Base-by-base conservation (phyloP, 1,140 invertebrate species). In the Drosophila sucinea region DNA sequence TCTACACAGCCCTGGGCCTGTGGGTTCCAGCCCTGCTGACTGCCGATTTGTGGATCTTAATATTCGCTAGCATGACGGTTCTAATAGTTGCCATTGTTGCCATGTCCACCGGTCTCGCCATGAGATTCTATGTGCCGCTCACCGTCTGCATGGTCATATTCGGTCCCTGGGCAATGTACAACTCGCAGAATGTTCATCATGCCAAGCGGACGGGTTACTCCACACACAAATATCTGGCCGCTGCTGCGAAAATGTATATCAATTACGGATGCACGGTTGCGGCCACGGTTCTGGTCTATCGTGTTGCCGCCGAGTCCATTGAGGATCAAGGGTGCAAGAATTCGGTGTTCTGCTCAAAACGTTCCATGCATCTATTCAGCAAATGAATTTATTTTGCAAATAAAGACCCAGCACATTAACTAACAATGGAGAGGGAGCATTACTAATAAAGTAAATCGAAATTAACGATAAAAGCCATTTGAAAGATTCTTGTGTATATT, bases 111-210 rank as follows among this genome's bases (percentile, higher is more conserved):
- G 17, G 35, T 0, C 58, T 86, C 0, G 23, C 60, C 11, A 71
- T 86, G 84, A 67, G 66, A 35, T 41, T 71, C 8, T 86, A 80
- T 8, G 40, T 86, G 7, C 79, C 79, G 3, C n/a, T 82, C 2
- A 67, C 44, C 23, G 5, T 82, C 2, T 60, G 57, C 33, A 8
- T 83, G 10, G 55, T 70, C 0, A 3, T 86, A 1, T 86, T 86
- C 8, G 83, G 83, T 0, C 84, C 84, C 3, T 89, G 84, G 84
- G 63, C 69, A 6, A 81, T 84, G 63, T 84, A 70, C 58, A 81
- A 79, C 38, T 60, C 71, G 0, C 70, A 71, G n/a, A 55, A 56
- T 0, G 7, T 89, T 11, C 79, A 84, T n/a, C 10, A 27, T 1
- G 27, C 17, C 1, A 3, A 63, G 25, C 44, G 44, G 2, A 40